These are phyloP conservation scores for Eupeodes latifasciatus DNA, from an alignment of 2,888 invertebrate species.

Conservation along the genomic window DNA sequence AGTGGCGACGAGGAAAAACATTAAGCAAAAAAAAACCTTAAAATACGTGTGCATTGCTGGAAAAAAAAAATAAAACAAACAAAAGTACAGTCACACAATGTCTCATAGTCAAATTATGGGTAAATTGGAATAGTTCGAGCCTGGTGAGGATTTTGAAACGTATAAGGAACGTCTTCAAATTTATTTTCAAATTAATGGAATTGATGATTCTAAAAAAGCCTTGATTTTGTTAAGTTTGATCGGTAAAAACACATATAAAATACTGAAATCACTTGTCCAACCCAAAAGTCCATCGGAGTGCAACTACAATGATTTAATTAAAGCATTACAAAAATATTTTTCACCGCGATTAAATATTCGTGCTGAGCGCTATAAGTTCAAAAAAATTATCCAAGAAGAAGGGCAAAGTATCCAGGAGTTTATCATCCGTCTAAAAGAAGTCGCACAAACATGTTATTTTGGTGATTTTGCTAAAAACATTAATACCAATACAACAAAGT, in stretches of 20 bases:
- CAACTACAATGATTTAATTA: not conserved
- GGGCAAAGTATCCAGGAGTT: constrained; percentile 28
- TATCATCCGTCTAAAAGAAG: constrained; percentile 33
- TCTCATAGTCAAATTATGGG: constrained; percentile 1
- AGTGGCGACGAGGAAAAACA: not conserved
- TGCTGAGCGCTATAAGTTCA: constrained; percentile 40
- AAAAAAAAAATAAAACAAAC: not conserved
- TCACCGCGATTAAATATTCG: constrained; percentile 23
- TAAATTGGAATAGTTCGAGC: constrained; percentile 7
- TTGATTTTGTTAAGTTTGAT: not conserved
- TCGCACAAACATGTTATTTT: constrained; percentile 24
- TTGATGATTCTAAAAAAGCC: not conserved
- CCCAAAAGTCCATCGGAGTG: constrained; percentile 7
- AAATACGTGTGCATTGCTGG: not conserved
- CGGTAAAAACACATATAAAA: constrained; percentile 3
- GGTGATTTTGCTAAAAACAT: constrained; percentile 18
- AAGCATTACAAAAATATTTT: constrained; percentile 8
- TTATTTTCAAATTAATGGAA: constrained; percentile 1
- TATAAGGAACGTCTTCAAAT: constrained; percentile 14
- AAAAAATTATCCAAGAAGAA: constrained; percentile 33
- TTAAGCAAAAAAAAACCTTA: not conserved
- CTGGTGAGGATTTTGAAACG: constrained; percentile 1
- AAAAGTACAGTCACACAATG: not conserved
- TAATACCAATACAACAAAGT: not conserved
- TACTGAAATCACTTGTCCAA: not conserved